These are phyloP conservation scores for Aleiodes alternator DNA, from an alignment of 2,888 invertebrate genomes.

Conservation along the genomic window DNA sequence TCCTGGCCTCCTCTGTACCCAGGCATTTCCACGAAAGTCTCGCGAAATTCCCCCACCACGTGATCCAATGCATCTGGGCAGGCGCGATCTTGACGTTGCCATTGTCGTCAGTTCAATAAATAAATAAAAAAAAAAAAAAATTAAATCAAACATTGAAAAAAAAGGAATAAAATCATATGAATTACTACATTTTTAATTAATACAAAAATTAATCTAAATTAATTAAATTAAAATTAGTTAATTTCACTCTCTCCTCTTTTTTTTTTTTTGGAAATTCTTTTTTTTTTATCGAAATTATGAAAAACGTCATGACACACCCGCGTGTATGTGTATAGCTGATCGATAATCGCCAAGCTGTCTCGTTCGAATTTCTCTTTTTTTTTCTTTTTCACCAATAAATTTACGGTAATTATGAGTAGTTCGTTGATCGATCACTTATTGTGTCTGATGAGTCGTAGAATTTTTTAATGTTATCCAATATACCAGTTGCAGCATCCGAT, in stretches of 20 bases:
- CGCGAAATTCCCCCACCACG: slow-evolving; percentile 63
- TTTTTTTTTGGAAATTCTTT: slow-evolving; percentile 1
- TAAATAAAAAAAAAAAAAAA: not conserved
- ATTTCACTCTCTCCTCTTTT: not conserved
- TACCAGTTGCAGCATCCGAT: slow-evolving; percentile 57
- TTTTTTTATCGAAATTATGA: not conserved
- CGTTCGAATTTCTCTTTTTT: not conserved
- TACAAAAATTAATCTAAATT: not conserved
- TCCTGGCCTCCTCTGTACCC: slow-evolving; percentile 66
- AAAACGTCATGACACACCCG: slow-evolving; percentile 30
- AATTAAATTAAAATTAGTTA: not conserved
- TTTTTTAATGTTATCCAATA: slow-evolving; percentile 51
- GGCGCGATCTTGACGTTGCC: slow-evolving; percentile 58
- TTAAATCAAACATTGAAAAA: too few relatives aligned
- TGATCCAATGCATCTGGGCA: slow-evolving; percentile 54
- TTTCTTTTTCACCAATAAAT: not conserved
- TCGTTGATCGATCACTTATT: slow-evolving; percentile 19
- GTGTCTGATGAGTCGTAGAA: slow-evolving; percentile 35
- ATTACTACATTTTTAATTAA: not conserved
- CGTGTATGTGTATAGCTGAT: slow-evolving; percentile 49
- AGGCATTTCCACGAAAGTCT: slow-evolving; percentile 61
- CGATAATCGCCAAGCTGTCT: slow-evolving; percentile 59
- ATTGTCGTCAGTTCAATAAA: slow-evolving; percentile 28
- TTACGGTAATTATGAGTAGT: not conserved
- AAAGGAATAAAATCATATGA: not conserved